Percentiles rank a stretch among this genome's conserved stretches.
Evolutionary conservation across 2,888 invertebrate genomes (phyloP).

Genomic region (Eupithecia centaureata): DNA sequence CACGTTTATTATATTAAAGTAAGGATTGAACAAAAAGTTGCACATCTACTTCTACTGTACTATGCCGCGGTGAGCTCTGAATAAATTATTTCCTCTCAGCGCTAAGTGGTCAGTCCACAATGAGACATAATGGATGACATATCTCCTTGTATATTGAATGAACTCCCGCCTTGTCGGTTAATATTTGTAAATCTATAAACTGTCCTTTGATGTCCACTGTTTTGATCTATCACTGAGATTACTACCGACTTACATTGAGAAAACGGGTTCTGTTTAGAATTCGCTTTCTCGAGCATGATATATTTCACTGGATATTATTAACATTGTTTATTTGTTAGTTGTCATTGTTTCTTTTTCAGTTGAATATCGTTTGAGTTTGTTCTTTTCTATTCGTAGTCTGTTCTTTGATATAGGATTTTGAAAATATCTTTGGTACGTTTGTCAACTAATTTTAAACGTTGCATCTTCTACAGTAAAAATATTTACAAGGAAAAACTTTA

Average conservation of each 20-base stretch:
- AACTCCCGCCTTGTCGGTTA: slow-evolving; percentile 58
- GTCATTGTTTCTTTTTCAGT: slow-evolving; percentile 6
- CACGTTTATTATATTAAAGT: background rate
- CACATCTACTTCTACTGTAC: slow-evolving; percentile 12
- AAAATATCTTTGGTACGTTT: background rate
- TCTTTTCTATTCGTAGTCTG: slow-evolving; percentile 1
- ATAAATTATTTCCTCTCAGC: slow-evolving; percentile 78
- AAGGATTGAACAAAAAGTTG: background rate
- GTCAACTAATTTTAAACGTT: background rate
- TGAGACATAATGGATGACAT: slow-evolving; percentile 74
- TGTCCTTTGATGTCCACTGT: slow-evolving; percentile 62
- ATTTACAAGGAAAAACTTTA: background rate
- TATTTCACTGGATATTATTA: slow-evolving; percentile 24
- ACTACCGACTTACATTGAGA: slow-evolving; percentile 45
- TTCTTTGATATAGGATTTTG: background rate
- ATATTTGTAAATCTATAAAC: slow-evolving; percentile 58
- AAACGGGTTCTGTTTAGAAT: slow-evolving; percentile 32
- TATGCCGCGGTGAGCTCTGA: slow-evolving; percentile 58
- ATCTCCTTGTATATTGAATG: slow-evolving; percentile 70
- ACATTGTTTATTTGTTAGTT: slow-evolving; percentile 17
- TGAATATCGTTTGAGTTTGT: background rate
- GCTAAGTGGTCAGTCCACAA: slow-evolving; percentile 75
- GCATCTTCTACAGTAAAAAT: background rate
- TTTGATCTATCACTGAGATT: slow-evolving; percentile 60
- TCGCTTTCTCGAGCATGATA: slow-evolving; percentile 24